Conservation (phyloP, 2,113 vertebrate species). For the Rhadina sibilatrix region DNA sequence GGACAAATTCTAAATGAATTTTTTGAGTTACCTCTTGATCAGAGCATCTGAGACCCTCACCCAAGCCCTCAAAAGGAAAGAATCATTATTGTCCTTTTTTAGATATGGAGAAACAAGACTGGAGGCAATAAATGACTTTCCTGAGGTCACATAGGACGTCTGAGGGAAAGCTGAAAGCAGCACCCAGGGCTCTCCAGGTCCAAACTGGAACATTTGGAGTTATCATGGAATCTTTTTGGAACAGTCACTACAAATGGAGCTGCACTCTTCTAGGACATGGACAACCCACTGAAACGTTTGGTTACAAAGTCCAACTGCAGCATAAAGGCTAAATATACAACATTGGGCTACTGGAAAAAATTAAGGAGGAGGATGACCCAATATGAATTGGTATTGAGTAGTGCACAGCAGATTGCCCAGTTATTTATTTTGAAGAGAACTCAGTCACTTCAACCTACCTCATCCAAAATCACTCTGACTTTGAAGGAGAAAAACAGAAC, state of each 20-base stretch:
- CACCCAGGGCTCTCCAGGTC: background rate
- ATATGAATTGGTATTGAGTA: background rate
- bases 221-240: background rate
- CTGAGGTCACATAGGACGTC: background rate
- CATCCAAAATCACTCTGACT: background rate
- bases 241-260: background rate
- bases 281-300: background rate
- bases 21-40: background rate
- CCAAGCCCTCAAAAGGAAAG: background rate
- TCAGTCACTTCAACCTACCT: background rate
- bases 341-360: background rate
- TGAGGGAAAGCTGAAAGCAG: background rate
- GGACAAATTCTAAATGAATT: background rate
- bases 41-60: background rate
- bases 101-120: background rate
- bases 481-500: background rate
- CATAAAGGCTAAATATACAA: background rate
- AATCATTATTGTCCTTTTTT: accelerated
- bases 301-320: background rate
- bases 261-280: background rate
- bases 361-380: background rate
- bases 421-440: background rate
- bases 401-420: background rate
- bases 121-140: background rate
- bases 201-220: background rate